Base-by-base conservation (phyloP, 2,888 invertebrate genomes). In the Lycocerus yunnanus region DNA sequence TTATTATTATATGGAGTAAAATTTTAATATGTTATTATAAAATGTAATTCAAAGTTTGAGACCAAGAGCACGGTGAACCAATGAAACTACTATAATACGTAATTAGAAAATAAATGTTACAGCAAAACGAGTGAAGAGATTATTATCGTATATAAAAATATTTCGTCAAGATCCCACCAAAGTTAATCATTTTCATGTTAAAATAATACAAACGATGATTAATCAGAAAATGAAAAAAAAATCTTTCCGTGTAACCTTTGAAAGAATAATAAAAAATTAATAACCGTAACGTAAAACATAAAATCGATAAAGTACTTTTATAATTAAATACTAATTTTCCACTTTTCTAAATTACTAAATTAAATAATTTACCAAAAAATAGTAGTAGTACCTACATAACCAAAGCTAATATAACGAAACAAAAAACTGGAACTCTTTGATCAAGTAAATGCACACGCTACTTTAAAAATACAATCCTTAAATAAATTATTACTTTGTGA, bases 401-500 rank as follows among this genome's bases (percentile, higher is more conserved):
- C 3, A 61, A 14, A 65, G 69, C 16, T 61, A 69, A 66, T 66
- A 21, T 58, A 59, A 63, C 61, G 15, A 43, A 66, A 63, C n/a
- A 27, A 68, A 24, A 71, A 71, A 58, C 13, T 15, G 66, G 16
- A 27, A 15, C 60, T 59, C 66, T 69, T 72, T 72, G 68, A 69
- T 68, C 72, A 21, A 69, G 43, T 15, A 21, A 20, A 16, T 16
- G 58, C 71, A 74, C n/a, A n/a, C 74, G 74, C 74, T 70, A 74
- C 68, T 74, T 73, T 67, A 70, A 74, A 74, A 74, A 70, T 58
- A 68, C 68, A 63, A 75, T 71, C 73, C 65, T 74, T 78, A 78
- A 78, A 78, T 77, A 78, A 75, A 71, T 75, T 70, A 77, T 74
- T 70, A 60, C 70, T 43, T 43, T n/a, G n/a, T n/a, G n/a, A n/a